These are phyloP conservation scores for Chaenogobius annularis DNA, from an alignment of 2,113 vertebrate genomes.

Conservation along the genomic window DNA sequence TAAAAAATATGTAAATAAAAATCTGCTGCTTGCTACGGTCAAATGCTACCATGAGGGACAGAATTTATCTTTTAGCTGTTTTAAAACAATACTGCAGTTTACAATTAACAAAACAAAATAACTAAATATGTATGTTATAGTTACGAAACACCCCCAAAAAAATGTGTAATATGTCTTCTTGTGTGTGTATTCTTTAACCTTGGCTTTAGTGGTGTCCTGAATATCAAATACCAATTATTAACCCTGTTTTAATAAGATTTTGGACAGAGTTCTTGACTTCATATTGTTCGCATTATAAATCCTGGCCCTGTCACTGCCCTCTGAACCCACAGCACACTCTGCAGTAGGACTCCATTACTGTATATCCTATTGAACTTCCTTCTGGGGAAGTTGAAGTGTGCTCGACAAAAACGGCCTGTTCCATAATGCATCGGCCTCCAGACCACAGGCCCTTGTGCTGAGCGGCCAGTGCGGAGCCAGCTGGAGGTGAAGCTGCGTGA, in stretches of 20 bases:
- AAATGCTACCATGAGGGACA: too few species aligned
- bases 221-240: background rate
- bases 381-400: conserved; percentile 37
- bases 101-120: too few species aligned
- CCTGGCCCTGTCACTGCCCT: background rate
- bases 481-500: conserved; percentile 36
- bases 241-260: background rate
- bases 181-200: too few species aligned
- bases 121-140: too few species aligned
- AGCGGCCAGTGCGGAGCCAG: conserved; percentile 21
- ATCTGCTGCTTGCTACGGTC: too few species aligned
- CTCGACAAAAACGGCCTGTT: conserved; percentile 26
- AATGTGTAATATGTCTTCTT: too few species aligned
- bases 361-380: conserved; percentile 48
- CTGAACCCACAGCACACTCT: background rate
- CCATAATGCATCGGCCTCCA: conserved; percentile 44
- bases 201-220: background rate
- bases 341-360: conserved; percentile 18
- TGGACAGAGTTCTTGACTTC: background rate
- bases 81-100: too few species aligned
- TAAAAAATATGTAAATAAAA: too few species aligned
- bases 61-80: too few species aligned
- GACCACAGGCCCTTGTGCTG: conserved; percentile 35
- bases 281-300: conserved; percentile 4
- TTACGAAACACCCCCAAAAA: too few species aligned